These are phyloP conservation scores for Choristoneura rosaceana DNA, from an alignment of 2,888 invertebrate species.

Conservation along the genomic window DNA sequence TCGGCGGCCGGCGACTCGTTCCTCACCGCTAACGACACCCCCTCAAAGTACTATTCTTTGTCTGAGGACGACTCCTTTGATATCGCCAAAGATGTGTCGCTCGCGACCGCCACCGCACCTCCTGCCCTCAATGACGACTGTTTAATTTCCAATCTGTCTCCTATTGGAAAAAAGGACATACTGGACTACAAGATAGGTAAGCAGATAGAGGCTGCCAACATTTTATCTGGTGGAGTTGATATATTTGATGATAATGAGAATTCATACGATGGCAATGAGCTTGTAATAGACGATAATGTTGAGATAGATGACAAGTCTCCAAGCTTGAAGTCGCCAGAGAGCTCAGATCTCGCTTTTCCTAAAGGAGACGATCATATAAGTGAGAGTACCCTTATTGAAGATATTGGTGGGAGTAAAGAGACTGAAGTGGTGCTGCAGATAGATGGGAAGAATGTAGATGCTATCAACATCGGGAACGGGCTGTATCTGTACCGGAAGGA, in stretches of 20 bases:
- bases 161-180: slow-evolving; percentile 71
- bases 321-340: slow-evolving; percentile 56
- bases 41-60: slow-evolving; percentile 78
- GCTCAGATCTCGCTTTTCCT: slow-evolving; percentile 50
- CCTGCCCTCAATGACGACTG: slow-evolving; percentile 60
- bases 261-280: slow-evolving; percentile 79
- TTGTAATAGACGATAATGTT: slow-evolving; percentile 80
- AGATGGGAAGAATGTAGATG: slow-evolving; percentile 80
- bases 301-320: slow-evolving; percentile 66
- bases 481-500: slow-evolving; percentile 78
- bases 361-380: slow-evolving; percentile 52
- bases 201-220: slow-evolving; percentile 80
- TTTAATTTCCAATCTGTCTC: slow-evolving; percentile 70
- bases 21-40: slow-evolving; percentile 77
- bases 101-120: slow-evolving; percentile 58
- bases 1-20: slow-evolving; percentile 74
- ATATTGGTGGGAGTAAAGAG: slow-evolving; percentile 66
- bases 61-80: slow-evolving; percentile 77
- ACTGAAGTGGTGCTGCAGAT: slow-evolving; percentile 79
- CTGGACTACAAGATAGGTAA: slow-evolving; percentile 76
- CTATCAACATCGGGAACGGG: slow-evolving; percentile 81
- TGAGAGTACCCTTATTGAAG: slow-evolving; percentile 56
- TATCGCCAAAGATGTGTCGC: slow-evolving; percentile 68
- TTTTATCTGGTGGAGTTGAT: slow-evolving; percentile 79
- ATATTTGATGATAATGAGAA: slow-evolving; percentile 84